Percentiles rank a stretch among this genome's conserved stretches.
These are phyloP conservation scores for Timema cristinae DNA, from an alignment of 2,888 invertebrate species.

Conservation along the genomic window DNA sequence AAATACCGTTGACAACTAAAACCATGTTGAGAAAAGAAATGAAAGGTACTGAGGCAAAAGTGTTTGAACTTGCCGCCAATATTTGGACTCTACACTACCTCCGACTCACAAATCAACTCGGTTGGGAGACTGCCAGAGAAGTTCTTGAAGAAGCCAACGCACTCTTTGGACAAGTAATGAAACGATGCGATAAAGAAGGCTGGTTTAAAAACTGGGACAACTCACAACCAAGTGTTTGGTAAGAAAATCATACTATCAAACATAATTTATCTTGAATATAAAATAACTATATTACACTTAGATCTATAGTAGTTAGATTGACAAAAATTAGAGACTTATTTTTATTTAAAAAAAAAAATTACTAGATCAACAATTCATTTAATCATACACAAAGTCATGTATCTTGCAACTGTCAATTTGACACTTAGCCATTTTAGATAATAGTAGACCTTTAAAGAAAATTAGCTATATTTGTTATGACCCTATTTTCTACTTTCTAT, in stretches of 20 bases:
- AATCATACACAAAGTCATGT: too few species aligned
- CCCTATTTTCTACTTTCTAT: too few species aligned
- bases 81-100: constrained; percentile 52
- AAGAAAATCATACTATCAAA: constrained; percentile 25
- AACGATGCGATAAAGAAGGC: constrained; percentile 40
- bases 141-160: constrained; percentile 44
- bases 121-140: constrained; percentile 39
- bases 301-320: too few species aligned
- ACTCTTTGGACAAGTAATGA: constrained; percentile 42
- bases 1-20: constrained; percentile 39
- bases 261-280: too few species aligned
- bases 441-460: too few species aligned
- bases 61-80: constrained; percentile 53
- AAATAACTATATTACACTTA: too few species aligned
- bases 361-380: too few species aligned
- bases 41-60: constrained; percentile 49
- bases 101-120: constrained; percentile 49
- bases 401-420: too few species aligned
- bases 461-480: too few species aligned
- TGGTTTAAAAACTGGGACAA: constrained; percentile 45
- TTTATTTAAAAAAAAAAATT: too few species aligned
- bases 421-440: too few species aligned
- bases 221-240: constrained; percentile 45
- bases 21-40: constrained; percentile 45
- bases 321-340: too few species aligned